These are phyloP conservation scores for Heliornis fulica DNA, from an alignment of 2,113 vertebrate species.

Conservation along the genomic window DNA sequence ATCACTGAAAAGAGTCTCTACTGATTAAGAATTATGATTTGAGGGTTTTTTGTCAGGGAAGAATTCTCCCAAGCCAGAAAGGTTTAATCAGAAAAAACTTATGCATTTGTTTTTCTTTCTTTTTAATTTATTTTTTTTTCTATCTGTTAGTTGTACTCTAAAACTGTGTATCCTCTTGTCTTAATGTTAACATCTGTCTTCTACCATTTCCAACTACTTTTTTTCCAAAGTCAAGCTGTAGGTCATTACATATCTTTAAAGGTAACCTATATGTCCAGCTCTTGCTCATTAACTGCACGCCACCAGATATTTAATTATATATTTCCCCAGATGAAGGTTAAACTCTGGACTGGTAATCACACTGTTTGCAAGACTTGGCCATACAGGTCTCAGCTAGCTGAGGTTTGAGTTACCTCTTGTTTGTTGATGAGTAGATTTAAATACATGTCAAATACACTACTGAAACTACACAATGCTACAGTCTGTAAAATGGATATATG, in stretches of 20 bases:
- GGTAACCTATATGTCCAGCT: not conserved
- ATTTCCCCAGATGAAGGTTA: not conserved
- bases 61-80: not conserved
- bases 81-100: not conserved
- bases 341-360: not conserved
- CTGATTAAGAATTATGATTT: not conserved
- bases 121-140: not conserved
- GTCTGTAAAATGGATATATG: not conserved
- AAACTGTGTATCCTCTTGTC: not conserved
- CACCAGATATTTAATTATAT: not conserved
- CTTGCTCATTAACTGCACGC: not conserved
- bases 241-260: not conserved
- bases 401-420: not conserved
- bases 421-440: not conserved
- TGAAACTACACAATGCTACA: not conserved
- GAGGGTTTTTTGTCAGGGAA: accelerated
- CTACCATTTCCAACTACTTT: not conserved
- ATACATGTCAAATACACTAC: not conserved
- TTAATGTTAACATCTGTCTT: not conserved
- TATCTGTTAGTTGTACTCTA: not conserved
- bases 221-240: not conserved
- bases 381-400: not conserved
- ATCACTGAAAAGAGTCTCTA: not conserved
- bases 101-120: too few species aligned
- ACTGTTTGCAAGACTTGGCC: not conserved